phyloP scores from a whole-genome alignment of 1,140 invertebrate genomes.

The Leptopilina clavipes region DNA sequence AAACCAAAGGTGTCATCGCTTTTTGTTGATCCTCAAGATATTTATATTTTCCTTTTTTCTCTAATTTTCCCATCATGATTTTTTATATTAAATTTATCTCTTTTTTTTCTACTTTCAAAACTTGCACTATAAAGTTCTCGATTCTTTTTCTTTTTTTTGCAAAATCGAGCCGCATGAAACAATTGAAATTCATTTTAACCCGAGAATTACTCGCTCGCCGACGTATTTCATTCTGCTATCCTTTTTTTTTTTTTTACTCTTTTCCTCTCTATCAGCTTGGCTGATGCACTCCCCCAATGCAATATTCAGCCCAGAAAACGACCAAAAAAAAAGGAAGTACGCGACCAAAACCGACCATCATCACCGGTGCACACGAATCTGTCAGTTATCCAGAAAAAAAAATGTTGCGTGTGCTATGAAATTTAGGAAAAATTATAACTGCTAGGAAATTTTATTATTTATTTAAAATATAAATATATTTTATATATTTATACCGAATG shows the following conservation, averaged over 20 bases:
- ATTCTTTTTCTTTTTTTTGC: no score
- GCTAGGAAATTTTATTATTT: no score
- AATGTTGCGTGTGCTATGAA: not conserved
- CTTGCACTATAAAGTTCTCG: not conserved
- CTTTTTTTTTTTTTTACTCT: conserved; percentile 45
- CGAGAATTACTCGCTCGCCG: conserved; percentile 1
- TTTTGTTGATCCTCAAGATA: no score
- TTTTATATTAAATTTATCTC: not conserved
- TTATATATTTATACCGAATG: no score
- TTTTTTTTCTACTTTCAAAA: no score
- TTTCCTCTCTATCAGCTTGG: conserved; percentile 46
- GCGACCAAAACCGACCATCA: conserved; percentile 71
- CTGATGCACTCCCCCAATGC: conserved; percentile 60
- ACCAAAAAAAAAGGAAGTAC: conserved; percentile 46
- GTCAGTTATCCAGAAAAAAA: conserved; percentile 46
- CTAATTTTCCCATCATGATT: not conserved
- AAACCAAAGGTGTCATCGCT: not conserved
- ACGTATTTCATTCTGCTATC: conserved; percentile 45
- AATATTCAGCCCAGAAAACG: conserved; percentile 69
- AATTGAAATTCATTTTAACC: conserved; percentile 30
- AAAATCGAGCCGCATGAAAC: conserved; percentile 8
- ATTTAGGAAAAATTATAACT: not conserved
- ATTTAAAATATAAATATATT: no score
- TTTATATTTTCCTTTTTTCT: no score
- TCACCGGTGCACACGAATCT: conserved; percentile 62